A percentile compares a stretch with the other conserved stretches of the same genome.
These are phyloP conservation scores for Semnornis frantzii DNA, from an alignment of 2,113 vertebrate genomes.

Conservation along the genomic window DNA sequence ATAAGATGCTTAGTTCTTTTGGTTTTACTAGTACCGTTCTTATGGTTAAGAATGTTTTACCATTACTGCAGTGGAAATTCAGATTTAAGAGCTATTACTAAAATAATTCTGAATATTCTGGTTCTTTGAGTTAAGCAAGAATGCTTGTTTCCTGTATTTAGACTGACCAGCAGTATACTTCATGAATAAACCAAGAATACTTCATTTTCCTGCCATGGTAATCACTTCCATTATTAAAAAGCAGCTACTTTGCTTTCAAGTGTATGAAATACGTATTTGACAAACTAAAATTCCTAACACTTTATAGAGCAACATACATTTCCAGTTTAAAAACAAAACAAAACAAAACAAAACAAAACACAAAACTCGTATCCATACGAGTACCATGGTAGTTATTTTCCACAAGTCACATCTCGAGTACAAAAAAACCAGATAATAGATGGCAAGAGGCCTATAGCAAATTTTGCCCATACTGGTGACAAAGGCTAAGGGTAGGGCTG, in stretches of 20 bases:
- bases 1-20: background rate
- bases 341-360: too few relatives aligned
- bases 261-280: background rate
- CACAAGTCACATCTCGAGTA: background rate
- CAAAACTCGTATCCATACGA: background rate
- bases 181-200: background rate
- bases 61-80: background rate
- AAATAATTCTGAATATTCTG: background rate
- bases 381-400: accelerated
- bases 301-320: background rate
- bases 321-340: background rate
- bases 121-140: background rate
- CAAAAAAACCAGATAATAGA: background rate
- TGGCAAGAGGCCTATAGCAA: background rate
- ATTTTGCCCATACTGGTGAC: background rate
- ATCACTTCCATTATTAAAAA: background rate
- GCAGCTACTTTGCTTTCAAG: background rate
- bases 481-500: conserved; percentile 17
- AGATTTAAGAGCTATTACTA: background rate
- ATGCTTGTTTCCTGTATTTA: background rate
- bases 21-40: background rate
- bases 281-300: background rate
- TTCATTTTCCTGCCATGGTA: background rate
- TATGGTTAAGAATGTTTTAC: background rate
- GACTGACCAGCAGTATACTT: accelerated